A percentile compares a stretch with the other conserved stretches of the same genome.
phyloP scores from a whole-genome alignment of 2,113 vertebrate species.

The Lophius piscatorius region DNA sequence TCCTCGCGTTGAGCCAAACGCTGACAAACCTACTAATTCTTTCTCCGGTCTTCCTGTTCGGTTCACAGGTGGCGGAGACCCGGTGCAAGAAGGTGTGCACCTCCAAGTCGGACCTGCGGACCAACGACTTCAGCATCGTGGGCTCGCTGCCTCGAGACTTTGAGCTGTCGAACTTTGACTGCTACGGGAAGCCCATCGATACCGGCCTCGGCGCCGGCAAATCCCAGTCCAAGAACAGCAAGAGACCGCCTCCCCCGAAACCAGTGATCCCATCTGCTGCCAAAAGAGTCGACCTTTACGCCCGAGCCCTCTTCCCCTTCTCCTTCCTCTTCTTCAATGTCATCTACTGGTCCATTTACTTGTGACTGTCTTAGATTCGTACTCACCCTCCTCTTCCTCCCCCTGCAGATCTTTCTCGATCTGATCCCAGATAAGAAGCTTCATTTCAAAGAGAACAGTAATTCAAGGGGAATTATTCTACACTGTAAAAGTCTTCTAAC shows the following conservation, averaged over 20 bases:
- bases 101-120: slow-evolving; percentile 96
- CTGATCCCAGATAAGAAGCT: neutral
- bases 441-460: too few relatives aligned
- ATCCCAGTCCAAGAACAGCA: slow-evolving; percentile 91
- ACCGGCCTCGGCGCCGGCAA: slow-evolving; percentile 82
- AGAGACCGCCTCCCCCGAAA: slow-evolving; percentile 93
- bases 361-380: slow-evolving; percentile 82
- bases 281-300: slow-evolving; percentile 94
- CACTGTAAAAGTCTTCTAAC: too few relatives aligned
- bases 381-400: neutral
- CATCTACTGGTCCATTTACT: slow-evolving; percentile 98
- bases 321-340: slow-evolving; percentile 98
- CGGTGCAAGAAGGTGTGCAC: slow-evolving; percentile 99
- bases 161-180: slow-evolving; percentile 98
- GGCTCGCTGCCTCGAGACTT: slow-evolving; percentile 98
- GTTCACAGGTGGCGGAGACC: slow-evolving; percentile 90
- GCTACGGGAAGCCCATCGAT: slow-evolving; percentile 96
- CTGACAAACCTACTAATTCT: neutral
- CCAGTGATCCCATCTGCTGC: slow-evolving; percentile 96
- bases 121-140: slow-evolving; percentile 99
- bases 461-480: too few relatives aligned
- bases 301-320: slow-evolving; percentile 96
- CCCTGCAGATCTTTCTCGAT: slow-evolving; percentile 15
- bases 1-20: neutral
- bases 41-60: neutral